Evolutionary conservation across 1,140 invertebrate genomes (phyloP), one percentile per base, ranked within the genome.

Genomic region (Yoshiicerus persimilis): DNA sequence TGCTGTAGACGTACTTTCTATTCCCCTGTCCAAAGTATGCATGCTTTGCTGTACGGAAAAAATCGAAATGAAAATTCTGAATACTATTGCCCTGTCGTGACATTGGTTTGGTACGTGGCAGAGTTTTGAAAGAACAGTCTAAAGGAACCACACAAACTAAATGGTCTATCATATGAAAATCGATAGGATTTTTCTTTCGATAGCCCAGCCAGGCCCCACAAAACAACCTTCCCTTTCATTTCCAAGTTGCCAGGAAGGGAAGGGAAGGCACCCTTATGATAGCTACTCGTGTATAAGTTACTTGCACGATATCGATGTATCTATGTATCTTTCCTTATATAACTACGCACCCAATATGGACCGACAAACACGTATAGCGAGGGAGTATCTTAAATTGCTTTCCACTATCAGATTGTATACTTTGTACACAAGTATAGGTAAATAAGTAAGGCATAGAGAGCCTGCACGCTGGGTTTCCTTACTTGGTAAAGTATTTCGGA

Each of bases 181-280:
- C 66, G 66, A 75, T 75, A 75, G 66, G 66, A 75, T 75, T 75
- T 75, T 75, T 75, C 66, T 75, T 75, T 75, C 66, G 27, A 75
- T 75, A 32, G 66, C 66, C 10, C 27, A 23, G 27, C 66, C 66
- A 30, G 66, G 3, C 66, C 25, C 30, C 16, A 75, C 56, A 8
- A 25, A 64, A 25, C 27, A 16, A 75, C 66, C 66, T 75, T 75
- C 66, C 66, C 66, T 75, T 30, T 75, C 66, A 39, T 75, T 64
- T 64, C 62, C 62, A 64, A 39, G 38, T 39, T 39, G 38, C 38
- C 38, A 39, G 38, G 38, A 39, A 39, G 38, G 38, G 38, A 39
- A 39, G 62, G 4, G 13, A 62, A 62, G 56, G 62, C 62, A 64
- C 62, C n/a, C 62, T 64, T 62, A 6, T 64, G n/a, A 64, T 39